Evolutionary conservation across 1,140 invertebrate species (phyloP), one percentile per base, ranked within the genome.

Genomic region (Grapholita molesta): DNA sequence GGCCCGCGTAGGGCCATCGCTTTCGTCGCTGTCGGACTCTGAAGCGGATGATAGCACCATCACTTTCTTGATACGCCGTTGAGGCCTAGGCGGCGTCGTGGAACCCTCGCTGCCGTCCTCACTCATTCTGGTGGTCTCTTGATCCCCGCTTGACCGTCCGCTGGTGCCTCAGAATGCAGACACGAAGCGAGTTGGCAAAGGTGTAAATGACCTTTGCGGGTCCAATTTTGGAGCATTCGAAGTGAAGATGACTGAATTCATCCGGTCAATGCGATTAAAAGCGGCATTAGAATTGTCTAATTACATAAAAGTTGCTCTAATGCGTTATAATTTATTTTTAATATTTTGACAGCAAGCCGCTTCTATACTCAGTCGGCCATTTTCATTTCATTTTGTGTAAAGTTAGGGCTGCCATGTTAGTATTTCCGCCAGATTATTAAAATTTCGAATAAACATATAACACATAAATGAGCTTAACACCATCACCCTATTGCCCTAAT

Each of bases 341-440:
- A 57, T 90, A 91, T 91, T 91, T 90, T 91, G 89, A 91, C 89
- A 91, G 87, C 84, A 91, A 88, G 85, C 89, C 87, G 87, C 89
- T 91, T 88, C 80, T 78, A 88, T 83, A 79, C 79, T 84, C 79
- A 85, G 74, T 74, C 89, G 76, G 89, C 89, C 89, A 91, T 91
- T 87, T 91, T 91, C 75, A 76, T 79, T 66, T 24, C 24, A 24
- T 52, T 52, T 72, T 70, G 53, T 67, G 61, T 4, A 24, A 67
- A 57, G 68, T 38, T 11, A 23, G 21, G 21, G 21, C n/a, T 70
- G 64, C 33, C 42, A 67, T 66, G 53, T 70, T 61, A 73, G 66
- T 75, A 69, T 66, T 68, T 32, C 69, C 48, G 30, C n/a, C 25
- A 28, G 25, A 35, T 64, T 57, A 38, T 67, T 67, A 64, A n/a